Conservation (phyloP, 2,113 vertebrate species). For the Engystomops pustulosus region DNA sequence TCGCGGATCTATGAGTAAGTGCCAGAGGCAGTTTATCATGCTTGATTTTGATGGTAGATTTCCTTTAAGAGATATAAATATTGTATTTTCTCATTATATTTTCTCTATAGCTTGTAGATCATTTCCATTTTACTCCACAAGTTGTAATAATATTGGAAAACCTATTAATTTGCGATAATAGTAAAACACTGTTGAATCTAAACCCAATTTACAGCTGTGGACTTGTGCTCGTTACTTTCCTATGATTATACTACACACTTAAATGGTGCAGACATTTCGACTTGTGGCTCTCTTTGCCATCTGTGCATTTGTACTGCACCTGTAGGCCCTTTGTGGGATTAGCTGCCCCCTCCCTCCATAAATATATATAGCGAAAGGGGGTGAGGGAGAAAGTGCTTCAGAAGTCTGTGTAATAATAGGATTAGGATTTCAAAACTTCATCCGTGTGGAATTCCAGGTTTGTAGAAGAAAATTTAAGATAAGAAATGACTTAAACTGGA, state of each 20-base stretch:
- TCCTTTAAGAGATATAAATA: too few relatives aligned
- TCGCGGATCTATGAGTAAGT: too few relatives aligned
- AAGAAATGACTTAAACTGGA: constrained; percentile 64
- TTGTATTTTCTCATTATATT: not conserved
- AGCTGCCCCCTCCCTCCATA: constrained; percentile 66
- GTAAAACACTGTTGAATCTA: constrained; percentile 33
- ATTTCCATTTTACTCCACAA: constrained; percentile 51
- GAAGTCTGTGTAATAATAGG: constrained; percentile 77
- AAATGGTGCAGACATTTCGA: constrained; percentile 1
- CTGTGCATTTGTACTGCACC: not conserved
- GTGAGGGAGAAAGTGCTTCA: constrained; percentile 68
- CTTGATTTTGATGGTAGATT: too few relatives aligned
- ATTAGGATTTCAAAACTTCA: constrained; percentile 78
- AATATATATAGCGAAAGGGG: constrained; percentile 27
- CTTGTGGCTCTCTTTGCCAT: constrained; percentile 59
- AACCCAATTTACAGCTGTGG: constrained; percentile 48
- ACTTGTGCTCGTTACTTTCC: constrained; percentile 59
- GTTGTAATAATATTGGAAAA: constrained; percentile 64
- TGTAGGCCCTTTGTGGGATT: constrained; percentile 68
- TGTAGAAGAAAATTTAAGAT: constrained; percentile 63
- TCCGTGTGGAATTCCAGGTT: constrained; percentile 72
- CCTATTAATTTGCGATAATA: constrained; percentile 60
- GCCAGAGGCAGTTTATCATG: too few relatives aligned
- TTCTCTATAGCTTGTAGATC: not conserved
- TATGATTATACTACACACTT: not conserved